Evolutionary conservation across 92 coral and sea anemone genomes (phyloP).

Genomic region (Desmophyllum pertusum): DNA sequence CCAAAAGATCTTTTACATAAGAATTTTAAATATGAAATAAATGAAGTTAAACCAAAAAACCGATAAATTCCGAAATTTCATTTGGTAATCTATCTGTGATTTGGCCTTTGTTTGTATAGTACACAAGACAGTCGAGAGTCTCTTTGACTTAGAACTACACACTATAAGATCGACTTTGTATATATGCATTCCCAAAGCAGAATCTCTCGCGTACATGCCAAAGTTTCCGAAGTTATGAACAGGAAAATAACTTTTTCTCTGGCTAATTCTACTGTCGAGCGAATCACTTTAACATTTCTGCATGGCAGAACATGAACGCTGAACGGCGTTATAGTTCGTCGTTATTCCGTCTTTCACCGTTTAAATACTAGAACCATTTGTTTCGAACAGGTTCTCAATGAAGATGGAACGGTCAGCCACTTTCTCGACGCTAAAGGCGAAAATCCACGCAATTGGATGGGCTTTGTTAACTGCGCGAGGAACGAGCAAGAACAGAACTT

Average conservation of each 20-base stretch:
- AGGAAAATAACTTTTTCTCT: not conserved
- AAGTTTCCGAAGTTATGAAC: not conserved
- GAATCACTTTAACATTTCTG: not conserved
- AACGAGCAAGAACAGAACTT: conserved; percentile 99
- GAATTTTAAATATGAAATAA: not conserved
- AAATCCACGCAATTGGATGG: conserved; percentile 99
- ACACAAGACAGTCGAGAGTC: conserved; percentile 42
- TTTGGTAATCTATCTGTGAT: conserved; percentile 32
- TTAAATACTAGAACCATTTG: not conserved
- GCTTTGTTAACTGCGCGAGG: conserved; percentile 99
- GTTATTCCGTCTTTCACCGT: not conserved
- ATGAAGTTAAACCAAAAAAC: conserved; percentile 6
- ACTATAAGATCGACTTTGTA: not conserved
- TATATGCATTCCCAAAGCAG: conserved; percentile 8
- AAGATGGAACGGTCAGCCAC: conserved; percentile 98
- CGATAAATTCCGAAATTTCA: conserved; percentile 10
- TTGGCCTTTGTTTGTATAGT: conserved; percentile 27
- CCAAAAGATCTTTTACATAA: not conserved
- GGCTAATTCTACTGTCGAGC: not conserved
- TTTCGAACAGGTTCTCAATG: conserved; percentile 79
- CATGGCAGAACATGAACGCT: not conserved
- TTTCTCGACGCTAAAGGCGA: conserved; percentile 98
- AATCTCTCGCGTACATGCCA: not conserved
- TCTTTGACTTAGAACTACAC: conserved; percentile 31
- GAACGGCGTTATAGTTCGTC: not conserved